Evolutionary conservation across 2,797 vertebrate genomes (phyloP).

Genomic region (Apodemus agrarius): DNA sequence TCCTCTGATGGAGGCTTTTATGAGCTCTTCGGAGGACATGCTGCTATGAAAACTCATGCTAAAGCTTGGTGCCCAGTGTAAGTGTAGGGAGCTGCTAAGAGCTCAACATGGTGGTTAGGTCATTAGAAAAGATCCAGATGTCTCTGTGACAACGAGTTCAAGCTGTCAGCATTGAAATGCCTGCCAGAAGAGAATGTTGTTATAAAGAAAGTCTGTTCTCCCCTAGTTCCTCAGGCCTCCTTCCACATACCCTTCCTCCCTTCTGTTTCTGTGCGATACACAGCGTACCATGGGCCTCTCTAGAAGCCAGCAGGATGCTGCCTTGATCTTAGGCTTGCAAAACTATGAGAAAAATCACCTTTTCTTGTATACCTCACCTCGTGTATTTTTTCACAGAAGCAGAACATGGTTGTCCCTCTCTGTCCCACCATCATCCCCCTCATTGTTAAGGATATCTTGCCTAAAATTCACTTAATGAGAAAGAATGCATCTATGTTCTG

Average conservation of each 20-base stretch:
- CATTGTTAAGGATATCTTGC: not conserved
- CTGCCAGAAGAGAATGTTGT: not conserved
- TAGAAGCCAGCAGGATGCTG: not conserved
- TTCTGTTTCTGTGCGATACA: not conserved
- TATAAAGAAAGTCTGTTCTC: not conserved
- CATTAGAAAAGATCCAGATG: not conserved
- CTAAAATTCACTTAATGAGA: not conserved
- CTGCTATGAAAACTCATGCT: not conserved
- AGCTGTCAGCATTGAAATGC: not conserved
- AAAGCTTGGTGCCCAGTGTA: not conserved
- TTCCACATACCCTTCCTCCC: too few relatives aligned
- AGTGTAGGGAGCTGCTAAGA: not conserved
- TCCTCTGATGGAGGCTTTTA: not conserved
- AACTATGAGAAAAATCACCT: not conserved
- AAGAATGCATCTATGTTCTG: not conserved
- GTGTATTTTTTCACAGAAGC: not conserved
- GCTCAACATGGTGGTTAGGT: not conserved
- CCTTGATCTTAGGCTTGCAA: not conserved
- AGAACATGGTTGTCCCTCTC: not conserved
- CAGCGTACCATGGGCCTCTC: not conserved
- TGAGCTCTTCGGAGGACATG: not conserved
- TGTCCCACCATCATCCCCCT: not conserved
- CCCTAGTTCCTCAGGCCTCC: not conserved
- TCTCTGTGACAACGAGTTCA: not conserved
- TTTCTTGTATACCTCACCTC: not conserved